Percentiles rank a stretch among this genome's conserved stretches.
phyloP scores from a whole-genome alignment of 2,797 vertebrate genomes.

The Harpagifer antarcticus region DNA sequence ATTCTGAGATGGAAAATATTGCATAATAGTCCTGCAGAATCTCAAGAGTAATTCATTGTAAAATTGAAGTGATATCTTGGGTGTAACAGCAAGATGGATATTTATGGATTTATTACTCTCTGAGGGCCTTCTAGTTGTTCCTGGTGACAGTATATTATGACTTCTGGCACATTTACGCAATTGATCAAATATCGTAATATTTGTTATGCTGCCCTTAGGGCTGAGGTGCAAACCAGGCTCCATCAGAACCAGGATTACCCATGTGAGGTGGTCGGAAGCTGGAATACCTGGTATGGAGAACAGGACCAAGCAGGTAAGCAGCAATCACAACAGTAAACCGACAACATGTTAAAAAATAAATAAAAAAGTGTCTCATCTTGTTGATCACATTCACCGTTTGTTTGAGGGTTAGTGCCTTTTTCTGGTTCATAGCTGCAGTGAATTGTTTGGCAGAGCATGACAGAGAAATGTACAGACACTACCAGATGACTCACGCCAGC shows the following conservation, averaged over 20 bases:
- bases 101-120: slow-evolving; percentile 4
- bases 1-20: slow-evolving; percentile 10
- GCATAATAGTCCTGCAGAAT: slow-evolving; percentile 13
- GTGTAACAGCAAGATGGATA: slow-evolving; percentile 14
- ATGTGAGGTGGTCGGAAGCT: slow-evolving; percentile 96
- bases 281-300: slow-evolving; percentile 98
- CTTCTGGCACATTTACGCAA: neutral
- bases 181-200: neutral
- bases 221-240: slow-evolving; percentile 90
- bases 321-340: neutral
- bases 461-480: slow-evolving; percentile 20
- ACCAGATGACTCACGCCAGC: slow-evolving; percentile 21
- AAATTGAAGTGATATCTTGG: slow-evolving; percentile 22
- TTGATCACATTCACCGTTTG: neutral
- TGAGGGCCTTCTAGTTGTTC: slow-evolving; percentile 35
- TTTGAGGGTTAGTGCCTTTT: neutral
- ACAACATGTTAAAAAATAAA: neutral
- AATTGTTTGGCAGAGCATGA: slow-evolving; percentile 25
- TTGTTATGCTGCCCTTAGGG: slow-evolving; percentile 74
- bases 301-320: slow-evolving; percentile 96
- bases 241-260: slow-evolving; percentile 91
- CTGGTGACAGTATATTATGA: slow-evolving; percentile 2
- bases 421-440: slow-evolving; percentile 10
- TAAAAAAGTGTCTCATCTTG: slow-evolving; percentile 1
- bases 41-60: slow-evolving; percentile 28